Conservation (phyloP, 2,797 vertebrate genomes). For the Lithobates pipiens region DNA sequence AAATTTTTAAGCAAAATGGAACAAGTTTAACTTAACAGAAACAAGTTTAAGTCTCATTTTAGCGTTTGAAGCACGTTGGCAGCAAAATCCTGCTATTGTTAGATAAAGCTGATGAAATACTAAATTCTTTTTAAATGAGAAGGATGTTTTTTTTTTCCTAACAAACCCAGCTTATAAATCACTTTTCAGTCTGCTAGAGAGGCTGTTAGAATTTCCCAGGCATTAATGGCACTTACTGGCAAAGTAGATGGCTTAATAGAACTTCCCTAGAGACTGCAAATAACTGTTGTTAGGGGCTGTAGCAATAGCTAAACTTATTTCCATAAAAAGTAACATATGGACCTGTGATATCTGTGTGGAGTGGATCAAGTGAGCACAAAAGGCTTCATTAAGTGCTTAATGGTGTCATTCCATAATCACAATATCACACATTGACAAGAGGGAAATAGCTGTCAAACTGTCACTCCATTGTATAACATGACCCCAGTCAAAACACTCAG, state of each 20-base stretch:
- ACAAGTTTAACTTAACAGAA: slow-evolving; percentile 26
- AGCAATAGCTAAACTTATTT: slow-evolving; percentile 42
- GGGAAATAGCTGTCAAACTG: slow-evolving; percentile 29
- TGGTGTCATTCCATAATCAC: slow-evolving; percentile 25
- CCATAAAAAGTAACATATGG: slow-evolving; percentile 50
- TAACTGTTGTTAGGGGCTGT: slow-evolving; percentile 40
- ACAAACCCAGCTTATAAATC: slow-evolving; percentile 54
- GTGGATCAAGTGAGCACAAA: not conserved
- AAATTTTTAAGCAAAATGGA: slow-evolving; percentile 41
- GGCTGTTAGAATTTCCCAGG: slow-evolving; percentile 40
- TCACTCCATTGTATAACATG: not conserved
- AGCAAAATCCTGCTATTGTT: slow-evolving; percentile 47
- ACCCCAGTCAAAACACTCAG: slow-evolving; percentile 10
- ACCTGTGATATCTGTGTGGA: slow-evolving; percentile 14
- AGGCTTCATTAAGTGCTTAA: slow-evolving; percentile 38
- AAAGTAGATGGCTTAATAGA: slow-evolving; percentile 55
- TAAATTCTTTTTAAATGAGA: slow-evolving; percentile 57
- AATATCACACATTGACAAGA: slow-evolving; percentile 19
- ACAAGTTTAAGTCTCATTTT: slow-evolving; percentile 15
- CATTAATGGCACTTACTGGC: slow-evolving; percentile 45
- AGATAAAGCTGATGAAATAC: slow-evolving; percentile 50
- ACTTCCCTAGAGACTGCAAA: slow-evolving; percentile 54
- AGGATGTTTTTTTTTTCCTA: slow-evolving; percentile 33
- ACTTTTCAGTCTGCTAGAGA: slow-evolving; percentile 41
- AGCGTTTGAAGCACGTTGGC: slow-evolving; percentile 33